phyloP scores from a whole-genome alignment of 2,113 vertebrate species.

The Mesembrinibis cayennensis region DNA sequence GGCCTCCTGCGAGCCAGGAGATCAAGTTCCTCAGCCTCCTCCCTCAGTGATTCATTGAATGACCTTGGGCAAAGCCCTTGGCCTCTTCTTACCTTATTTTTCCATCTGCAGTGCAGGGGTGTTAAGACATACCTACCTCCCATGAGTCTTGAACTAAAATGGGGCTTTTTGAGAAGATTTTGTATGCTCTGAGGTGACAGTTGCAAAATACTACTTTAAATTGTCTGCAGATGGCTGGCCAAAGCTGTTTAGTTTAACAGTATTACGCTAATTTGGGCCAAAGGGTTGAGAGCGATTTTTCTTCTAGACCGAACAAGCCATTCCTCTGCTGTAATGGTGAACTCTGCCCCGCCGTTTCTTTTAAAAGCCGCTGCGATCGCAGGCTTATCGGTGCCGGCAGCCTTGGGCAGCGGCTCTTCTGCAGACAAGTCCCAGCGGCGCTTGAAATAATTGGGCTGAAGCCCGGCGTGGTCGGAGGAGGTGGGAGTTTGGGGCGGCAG shows the following conservation, averaged over 20 bases:
- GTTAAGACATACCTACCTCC: neutral
- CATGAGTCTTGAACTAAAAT: neutral
- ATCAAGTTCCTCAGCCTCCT: neutral
- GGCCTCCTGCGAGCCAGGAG: neutral
- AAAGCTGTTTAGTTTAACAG: neutral
- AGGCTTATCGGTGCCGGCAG: fast-evolving
- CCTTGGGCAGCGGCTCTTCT: neutral
- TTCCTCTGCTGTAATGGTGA: neutral
- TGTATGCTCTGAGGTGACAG: neutral
- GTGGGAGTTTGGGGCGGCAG: neutral
- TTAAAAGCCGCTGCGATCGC: fast-evolving
- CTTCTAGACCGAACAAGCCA: fast-evolving
- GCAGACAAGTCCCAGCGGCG: fast-evolving
- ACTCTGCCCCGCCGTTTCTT: neutral
- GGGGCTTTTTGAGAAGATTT: neutral
- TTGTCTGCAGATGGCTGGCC: neutral
- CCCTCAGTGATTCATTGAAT: neutral
- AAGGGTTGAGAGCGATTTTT: neutral
- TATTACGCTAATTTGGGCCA: neutral
- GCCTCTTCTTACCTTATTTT: neutral
- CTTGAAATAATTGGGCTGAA: neutral
- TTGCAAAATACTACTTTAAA: neutral
- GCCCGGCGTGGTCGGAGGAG: fast-evolving
- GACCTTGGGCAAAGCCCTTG: slow-evolving; percentile 15
- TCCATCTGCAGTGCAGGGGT: neutral